Evolutionary conservation across 2,888 invertebrate species (phyloP), one percentile per base, ranked within the genome.

Genomic region (Gryllus longicercus): DNA sequence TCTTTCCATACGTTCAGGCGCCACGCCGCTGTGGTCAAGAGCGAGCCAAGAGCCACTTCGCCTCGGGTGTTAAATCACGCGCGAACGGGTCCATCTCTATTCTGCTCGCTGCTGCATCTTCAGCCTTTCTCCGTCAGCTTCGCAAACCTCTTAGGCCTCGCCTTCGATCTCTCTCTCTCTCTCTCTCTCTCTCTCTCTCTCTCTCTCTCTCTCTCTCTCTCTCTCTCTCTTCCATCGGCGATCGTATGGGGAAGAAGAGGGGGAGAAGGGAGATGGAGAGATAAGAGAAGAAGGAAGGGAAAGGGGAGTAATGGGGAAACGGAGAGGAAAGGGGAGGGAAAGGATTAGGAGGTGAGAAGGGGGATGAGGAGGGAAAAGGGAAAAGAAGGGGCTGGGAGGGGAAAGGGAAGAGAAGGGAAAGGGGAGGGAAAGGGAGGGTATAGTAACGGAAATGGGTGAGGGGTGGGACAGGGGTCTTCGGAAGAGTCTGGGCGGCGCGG

Each of bases 271-370:
- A 8, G 8, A 38, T 38, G 38, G 38, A 5, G 38, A 38, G 38
- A 8, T 0, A 38, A 38, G 3, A 3, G 4, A 38, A 38, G 3
- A 2, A 38, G 25, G 25, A 21, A 21, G 1, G 25, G 25, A 38
- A 4, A 4, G 2, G 3, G 25, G 4, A 4, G 25, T 2, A 38
- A 38, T 0, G 3, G 25, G 25, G 25, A 25, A 2, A 25, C 2
- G 25, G 25, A 4, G 2, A 3, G 25, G 25, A 4, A 38, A 2
- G 25, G 2, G 2, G 2, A 2, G 2, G 38, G 38, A 0, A 38
- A 38, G 38, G 8, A 38, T 0, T 0, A 5, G 1, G 38, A 8
- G 0, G 38, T 1, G 8, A 8, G 8, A 8, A 38, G 5, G 5
- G 38, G 38, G 3, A 4, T 1, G 1, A 5, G 1, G 38, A 38